Percentiles rank a stretch among this genome's conserved stretches.
phyloP scores from a whole-genome alignment of 2,797 vertebrate genomes.

The Aulostomus chinensis region DNA sequence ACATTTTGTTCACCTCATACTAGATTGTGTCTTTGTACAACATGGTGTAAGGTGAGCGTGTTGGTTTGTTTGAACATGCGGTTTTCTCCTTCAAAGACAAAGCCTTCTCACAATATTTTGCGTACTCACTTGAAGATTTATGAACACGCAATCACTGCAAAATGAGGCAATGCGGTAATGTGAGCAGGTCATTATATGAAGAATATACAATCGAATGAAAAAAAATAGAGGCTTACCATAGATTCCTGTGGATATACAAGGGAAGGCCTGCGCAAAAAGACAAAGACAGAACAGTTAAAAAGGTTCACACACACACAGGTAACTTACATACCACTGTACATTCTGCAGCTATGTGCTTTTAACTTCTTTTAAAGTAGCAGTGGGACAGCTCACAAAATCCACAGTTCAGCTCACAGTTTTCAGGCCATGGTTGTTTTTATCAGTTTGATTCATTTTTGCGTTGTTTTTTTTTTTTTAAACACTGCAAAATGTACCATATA shows the following conservation, averaged over 20 bases:
- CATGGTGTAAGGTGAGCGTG: slow-evolving; percentile 22
- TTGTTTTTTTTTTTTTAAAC: no score
- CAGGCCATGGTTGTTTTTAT: no score
- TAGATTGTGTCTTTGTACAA: slow-evolving; percentile 35
- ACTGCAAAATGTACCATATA: no score
- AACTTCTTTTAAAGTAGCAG: no score
- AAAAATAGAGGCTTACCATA: slow-evolving; percentile 86
- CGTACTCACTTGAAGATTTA: neutral
- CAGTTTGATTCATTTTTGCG: no score
- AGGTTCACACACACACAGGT: slow-evolving; percentile 11
- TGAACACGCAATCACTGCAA: neutral
- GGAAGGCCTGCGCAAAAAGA: slow-evolving; percentile 89
- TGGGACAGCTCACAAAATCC: no score
- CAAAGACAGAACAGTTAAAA: slow-evolving; percentile 54
- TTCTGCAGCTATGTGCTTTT: no score
- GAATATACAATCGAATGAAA: neutral
- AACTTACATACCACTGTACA: neutral
- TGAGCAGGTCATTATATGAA: neutral
- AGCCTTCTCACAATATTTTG: slow-evolving; percentile 1
- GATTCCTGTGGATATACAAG: slow-evolving; percentile 99
- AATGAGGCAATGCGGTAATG: neutral
- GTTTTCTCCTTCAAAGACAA: slow-evolving; percentile 26
- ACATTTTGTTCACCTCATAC: slow-evolving; percentile 31
- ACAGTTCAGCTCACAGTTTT: no score
- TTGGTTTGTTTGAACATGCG: no score